Percentiles rank a stretch among this genome's conserved stretches.
These are phyloP conservation scores for Strigops habroptila DNA, from an alignment of 2,113 vertebrate genomes.

Conservation along the genomic window DNA sequence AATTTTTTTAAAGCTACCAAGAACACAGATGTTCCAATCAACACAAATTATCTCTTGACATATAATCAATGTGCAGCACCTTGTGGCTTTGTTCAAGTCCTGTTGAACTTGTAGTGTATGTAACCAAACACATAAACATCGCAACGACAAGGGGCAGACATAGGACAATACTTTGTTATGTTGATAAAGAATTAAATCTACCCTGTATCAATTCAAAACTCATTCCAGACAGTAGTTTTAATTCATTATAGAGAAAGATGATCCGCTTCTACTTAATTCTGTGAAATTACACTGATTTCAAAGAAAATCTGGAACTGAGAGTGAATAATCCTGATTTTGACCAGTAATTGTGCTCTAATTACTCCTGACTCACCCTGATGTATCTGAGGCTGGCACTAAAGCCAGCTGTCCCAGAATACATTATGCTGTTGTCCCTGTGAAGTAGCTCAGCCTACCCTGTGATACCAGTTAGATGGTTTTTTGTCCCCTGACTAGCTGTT, in stretches of 20 bases:
- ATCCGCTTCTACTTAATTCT: background rate
- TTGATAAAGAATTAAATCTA: background rate
- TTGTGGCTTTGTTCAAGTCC: background rate
- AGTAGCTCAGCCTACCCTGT: background rate
- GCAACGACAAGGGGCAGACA: background rate
- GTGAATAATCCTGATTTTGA: constrained; percentile 38
- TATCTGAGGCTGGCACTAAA: background rate
- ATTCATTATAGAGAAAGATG: background rate
- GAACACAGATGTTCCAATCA: background rate
- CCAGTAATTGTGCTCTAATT: constrained; percentile 30
- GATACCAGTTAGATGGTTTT: background rate
- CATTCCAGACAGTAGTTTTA: background rate
- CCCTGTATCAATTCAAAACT: background rate
- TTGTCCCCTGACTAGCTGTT: background rate
- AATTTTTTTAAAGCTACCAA: background rate
- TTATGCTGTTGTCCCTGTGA: background rate
- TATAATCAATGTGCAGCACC: background rate
- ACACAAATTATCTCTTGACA: background rate
- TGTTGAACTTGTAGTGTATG: background rate
- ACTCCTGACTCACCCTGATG: constrained; percentile 13
- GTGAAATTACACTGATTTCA: background rate
- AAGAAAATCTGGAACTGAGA: background rate
- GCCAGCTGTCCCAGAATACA: constrained; percentile 9
- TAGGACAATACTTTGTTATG: background rate
- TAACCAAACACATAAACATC: background rate